Evolutionary conservation across 1,140 invertebrate genomes (phyloP), one percentile per base, ranked within the genome.

Genomic region (Aphis gossypii): DNA sequence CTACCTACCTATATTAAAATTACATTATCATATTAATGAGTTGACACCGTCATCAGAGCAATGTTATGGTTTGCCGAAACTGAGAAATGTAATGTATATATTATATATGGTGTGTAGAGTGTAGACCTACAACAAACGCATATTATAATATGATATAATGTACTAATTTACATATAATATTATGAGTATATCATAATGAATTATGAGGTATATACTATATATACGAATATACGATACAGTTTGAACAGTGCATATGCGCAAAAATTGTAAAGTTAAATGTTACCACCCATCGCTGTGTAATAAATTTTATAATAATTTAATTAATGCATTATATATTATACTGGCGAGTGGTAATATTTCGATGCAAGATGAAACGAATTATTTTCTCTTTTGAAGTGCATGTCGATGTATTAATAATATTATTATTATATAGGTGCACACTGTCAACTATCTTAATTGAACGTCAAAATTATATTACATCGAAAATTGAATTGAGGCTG

Each of bases 21-120:
- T 56, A 89, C 88, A 56, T 89, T 89, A 89, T 56, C 88, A 89
- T 56, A 89, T 89, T 89, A 56, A 89, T 56, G 88, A 89, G 21
- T 41, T 38, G 35, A 56, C 88, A 56, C 23, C 51, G 35, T 56
- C n/a, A 18, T 25, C 51, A 7, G 25, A 23, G 35, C 18, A 4
- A n/a, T 35, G 2, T 30, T n/a, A 88, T 89, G 54, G 87, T 54
- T 87, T 0, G n/a, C 41, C 30, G n/a, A 51, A 88, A 88, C 48
- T 48, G 30, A 51, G 46, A 88, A 88, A 54, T 51, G 46, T 46
- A 38, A 83, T 83, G 41, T 23, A 21, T 38, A 2, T 83, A n/a
- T 14, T 8, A 7, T 83, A 82, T 21, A 18, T n/a, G 30, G 11
- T 6, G 35, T 20, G n/a, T 82, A 21, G 20, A 82, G 82, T 41